Evolutionary conservation across 1,140 invertebrate species (phyloP).

Genomic region (Pollicipes pollicipes): DNA sequence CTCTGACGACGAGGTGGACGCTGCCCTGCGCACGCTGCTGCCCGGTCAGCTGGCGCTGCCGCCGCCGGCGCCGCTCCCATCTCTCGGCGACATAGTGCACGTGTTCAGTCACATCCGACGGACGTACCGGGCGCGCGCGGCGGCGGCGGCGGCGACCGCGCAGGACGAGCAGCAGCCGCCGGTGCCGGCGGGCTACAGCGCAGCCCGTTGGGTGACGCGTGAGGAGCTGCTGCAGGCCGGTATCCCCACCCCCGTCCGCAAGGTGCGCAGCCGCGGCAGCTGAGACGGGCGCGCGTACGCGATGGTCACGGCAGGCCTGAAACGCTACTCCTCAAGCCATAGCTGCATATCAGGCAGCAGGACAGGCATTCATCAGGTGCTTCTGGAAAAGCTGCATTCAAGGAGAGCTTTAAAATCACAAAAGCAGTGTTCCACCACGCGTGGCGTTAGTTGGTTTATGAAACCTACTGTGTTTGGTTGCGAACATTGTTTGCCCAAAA

Average conservation of each 20-base stretch:
- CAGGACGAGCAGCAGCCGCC: neutral
- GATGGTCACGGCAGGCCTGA: no score
- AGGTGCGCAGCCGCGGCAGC: conserved; percentile 17
- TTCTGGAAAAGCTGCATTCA: no score
- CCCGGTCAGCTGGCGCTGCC: conserved; percentile 8
- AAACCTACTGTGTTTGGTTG: no score
- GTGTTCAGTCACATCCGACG: conserved; percentile 20
- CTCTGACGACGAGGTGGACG: neutral
- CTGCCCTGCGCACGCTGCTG: neutral
- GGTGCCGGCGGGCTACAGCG: conserved; percentile 13
- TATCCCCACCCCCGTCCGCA: conserved; percentile 20
- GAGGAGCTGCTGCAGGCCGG: conserved; percentile 13
- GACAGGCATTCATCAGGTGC: no score
- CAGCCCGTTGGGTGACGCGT: conserved; percentile 11
- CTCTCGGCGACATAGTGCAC: conserved; percentile 16
- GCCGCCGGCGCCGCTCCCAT: neutral
- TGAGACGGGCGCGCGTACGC: no score
- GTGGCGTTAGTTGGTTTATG: no score
- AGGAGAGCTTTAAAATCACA: no score
- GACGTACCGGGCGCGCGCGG: conserved; percentile 17
- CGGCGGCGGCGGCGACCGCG: no score
- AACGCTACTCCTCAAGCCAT: no score
- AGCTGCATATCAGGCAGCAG: no score
- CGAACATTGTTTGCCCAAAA: no score
- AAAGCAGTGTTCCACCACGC: no score